phyloP scores from a whole-genome alignment of 2,888 invertebrate genomes.

The Galerucella pusilla region DNA sequence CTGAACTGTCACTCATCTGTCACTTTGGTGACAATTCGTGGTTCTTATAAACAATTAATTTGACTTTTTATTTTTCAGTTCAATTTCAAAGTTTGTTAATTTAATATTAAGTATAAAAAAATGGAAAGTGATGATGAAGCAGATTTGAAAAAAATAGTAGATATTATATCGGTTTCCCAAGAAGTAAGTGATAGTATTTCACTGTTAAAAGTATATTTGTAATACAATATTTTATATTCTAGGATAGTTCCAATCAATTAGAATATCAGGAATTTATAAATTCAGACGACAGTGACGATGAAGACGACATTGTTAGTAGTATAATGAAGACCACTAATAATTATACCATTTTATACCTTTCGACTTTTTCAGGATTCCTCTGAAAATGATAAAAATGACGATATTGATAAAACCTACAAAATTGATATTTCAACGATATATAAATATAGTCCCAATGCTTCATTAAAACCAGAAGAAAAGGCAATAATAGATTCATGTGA shows the following conservation, averaged over 20 bases:
- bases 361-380: constrained; percentile 1
- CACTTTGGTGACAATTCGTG: too few species aligned
- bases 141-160: constrained; percentile 45
- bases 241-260: constrained; percentile 32
- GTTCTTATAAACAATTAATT: too few species aligned
- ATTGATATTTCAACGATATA: constrained; percentile 35
- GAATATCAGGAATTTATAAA: constrained; percentile 44
- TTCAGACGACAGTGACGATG: constrained; percentile 40
- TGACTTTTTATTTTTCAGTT: too few species aligned
- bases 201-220: constrained; percentile 18
- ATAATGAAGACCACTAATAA: neutral
- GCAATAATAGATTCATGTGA: constrained; percentile 51
- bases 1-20: too few species aligned
- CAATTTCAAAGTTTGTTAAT: too few species aligned
- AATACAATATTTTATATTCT: constrained; percentile 30
- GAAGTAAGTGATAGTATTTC: neutral
- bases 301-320: constrained; percentile 34
- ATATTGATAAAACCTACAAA: constrained; percentile 19
- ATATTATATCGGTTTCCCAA: constrained; percentile 32
- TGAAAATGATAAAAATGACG: constrained; percentile 20
- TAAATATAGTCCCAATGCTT: constrained; percentile 38
- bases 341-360: neutral
- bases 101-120: neutral
- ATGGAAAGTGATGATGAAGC: constrained; percentile 42
- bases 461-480: constrained; percentile 50